phyloP scores from a whole-genome alignment of 2,113 vertebrate genomes.

The Globicephala melas region DNA sequence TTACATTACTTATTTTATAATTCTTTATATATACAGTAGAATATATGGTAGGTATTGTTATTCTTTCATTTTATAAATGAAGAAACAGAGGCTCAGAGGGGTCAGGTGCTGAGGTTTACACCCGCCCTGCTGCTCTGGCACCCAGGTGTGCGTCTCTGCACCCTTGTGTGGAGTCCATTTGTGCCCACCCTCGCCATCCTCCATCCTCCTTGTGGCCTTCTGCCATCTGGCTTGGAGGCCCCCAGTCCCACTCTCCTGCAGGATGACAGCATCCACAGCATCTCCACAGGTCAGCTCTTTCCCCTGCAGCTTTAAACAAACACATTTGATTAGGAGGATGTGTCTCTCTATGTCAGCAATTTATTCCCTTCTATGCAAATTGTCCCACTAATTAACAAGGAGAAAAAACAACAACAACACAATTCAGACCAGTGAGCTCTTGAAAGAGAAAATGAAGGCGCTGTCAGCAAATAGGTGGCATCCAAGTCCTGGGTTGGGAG shows the following conservation, averaged over 20 bases:
- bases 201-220: background rate
- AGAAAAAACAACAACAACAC: background rate
- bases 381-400: conserved; percentile 51
- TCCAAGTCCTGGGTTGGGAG: background rate
- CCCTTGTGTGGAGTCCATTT: accelerated
- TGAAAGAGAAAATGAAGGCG: conserved; percentile 12
- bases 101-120: background rate
- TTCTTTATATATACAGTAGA: background rate
- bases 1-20: background rate
- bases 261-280: background rate
- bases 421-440: background rate
- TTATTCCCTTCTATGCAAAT: conserved; percentile 57
- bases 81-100: background rate
- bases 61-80: background rate
- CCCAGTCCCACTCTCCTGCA: background rate
- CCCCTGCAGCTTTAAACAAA: conserved; percentile 45
- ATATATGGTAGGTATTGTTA: background rate
- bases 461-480: background rate
- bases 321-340: conserved; percentile 52
- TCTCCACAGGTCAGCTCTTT: background rate
- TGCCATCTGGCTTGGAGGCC: background rate
- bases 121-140: accelerated
- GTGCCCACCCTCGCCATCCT: accelerated
- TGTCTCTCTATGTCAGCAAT: conserved; percentile 32
- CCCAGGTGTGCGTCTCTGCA: accelerated